Evolutionary conservation across 2,113 vertebrate genomes (phyloP).

Genomic region (Mandrillus leucophaeus): DNA sequence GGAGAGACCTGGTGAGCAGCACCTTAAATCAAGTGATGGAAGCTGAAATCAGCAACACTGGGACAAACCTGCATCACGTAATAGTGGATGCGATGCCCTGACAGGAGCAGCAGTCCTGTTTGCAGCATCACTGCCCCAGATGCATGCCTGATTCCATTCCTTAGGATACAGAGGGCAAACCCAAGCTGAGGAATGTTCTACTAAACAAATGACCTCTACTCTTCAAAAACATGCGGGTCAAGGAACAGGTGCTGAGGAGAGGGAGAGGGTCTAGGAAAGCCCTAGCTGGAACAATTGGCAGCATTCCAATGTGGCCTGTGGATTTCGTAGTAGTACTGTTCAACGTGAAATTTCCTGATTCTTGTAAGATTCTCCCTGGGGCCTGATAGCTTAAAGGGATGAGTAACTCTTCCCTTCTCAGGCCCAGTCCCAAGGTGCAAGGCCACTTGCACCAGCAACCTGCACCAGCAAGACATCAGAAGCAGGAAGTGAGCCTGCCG

Average conservation of each 20-base stretch:
- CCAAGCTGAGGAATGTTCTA: background rate
- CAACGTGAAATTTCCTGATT: background rate
- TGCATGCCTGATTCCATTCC: background rate
- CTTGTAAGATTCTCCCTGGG: too few species aligned
- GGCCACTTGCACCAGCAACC: too few species aligned
- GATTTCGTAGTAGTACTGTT: background rate
- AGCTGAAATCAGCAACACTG: background rate
- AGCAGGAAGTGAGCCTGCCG: too few species aligned
- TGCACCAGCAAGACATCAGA: too few species aligned
- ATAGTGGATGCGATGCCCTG: background rate
- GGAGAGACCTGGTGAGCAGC: background rate
- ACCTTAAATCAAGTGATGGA: background rate
- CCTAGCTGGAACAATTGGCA: background rate
- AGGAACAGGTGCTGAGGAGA: background rate
- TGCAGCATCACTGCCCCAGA: background rate
- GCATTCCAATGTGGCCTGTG: background rate
- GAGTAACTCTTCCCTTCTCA: too few species aligned
- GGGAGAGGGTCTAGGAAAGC: background rate
- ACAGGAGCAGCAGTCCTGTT: background rate
- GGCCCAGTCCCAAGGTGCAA: too few species aligned
- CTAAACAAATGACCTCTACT: background rate
- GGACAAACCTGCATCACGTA: rapidly evolving
- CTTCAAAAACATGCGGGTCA: background rate
- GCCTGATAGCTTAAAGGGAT: too few species aligned
- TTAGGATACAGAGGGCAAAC: background rate